Conservation (phyloP, 1,140 invertebrate genomes). For the Achatina immaculata region DNA sequence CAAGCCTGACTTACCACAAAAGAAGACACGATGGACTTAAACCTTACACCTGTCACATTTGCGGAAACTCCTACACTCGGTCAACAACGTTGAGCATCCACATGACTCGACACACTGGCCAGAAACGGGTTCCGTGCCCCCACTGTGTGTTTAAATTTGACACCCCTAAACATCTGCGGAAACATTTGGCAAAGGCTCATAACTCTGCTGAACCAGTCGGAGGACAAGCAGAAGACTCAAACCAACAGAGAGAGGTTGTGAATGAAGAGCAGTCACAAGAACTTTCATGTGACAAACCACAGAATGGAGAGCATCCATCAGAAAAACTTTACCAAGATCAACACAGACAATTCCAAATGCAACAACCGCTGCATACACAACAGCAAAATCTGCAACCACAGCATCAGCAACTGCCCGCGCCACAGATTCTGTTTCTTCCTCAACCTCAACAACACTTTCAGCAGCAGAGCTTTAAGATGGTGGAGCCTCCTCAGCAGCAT, state of each 20-base stretch:
- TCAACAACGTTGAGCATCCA: constrained; percentile 33
- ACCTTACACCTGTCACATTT: constrained; percentile 33
- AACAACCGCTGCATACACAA: neutral
- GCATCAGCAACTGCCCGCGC: neutral
- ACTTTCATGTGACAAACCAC: neutral
- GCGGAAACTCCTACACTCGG: constrained; percentile 35
- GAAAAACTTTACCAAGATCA: neutral
- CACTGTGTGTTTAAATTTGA: constrained; percentile 20
- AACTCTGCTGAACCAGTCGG: neutral
- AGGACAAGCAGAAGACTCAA: neutral
- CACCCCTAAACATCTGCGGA: neutral
- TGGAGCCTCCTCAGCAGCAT: neutral
- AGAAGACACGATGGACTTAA: constrained; percentile 30
- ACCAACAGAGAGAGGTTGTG: neutral
- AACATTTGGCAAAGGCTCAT: constrained; percentile 21
- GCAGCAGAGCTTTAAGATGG: neutral
- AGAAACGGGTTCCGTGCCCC: neutral
- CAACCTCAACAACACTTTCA: neutral
- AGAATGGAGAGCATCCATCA: neutral
- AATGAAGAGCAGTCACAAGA: neutral
- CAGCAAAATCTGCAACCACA: neutral
- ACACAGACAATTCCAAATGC: neutral
- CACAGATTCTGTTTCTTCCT: neutral
- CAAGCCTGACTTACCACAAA: constrained; percentile 12
- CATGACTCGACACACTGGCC: constrained; percentile 31